phyloP scores from a whole-genome alignment of 2,797 vertebrate genomes.

The Taenioides sp. region DNA sequence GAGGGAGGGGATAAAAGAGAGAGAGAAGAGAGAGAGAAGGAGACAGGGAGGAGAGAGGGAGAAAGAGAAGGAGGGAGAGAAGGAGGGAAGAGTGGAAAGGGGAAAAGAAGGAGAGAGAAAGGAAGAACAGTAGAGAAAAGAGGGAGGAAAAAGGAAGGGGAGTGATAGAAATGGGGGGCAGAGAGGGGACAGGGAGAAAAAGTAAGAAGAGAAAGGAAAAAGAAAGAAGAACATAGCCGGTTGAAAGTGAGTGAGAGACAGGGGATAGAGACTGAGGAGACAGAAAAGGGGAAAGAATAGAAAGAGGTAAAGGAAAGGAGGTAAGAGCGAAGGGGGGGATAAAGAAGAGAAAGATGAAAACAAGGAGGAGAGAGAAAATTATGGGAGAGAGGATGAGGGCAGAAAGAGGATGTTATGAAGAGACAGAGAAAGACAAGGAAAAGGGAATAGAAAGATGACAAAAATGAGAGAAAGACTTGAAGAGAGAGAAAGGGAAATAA shows the following conservation, averaged over 20 bases:
- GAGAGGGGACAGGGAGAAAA: background rate
- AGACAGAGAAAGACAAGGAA: background rate
- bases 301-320: background rate
- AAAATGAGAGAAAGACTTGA: slow-evolving; percentile 17
- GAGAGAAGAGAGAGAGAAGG: background rate
- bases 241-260: background rate
- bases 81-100: too few relatives aligned
- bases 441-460: background rate
- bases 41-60: background rate
- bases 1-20: background rate
- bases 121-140: background rate
- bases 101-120: background rate
- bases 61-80: background rate
- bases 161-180: too few relatives aligned
- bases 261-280: background rate
- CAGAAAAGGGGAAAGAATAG: background rate
- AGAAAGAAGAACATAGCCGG: background rate
- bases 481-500: slow-evolving; percentile 27
- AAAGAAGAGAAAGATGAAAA: background rate
- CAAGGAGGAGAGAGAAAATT: background rate
- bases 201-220: background rate
- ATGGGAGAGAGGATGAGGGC: background rate
- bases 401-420: background rate
- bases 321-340: background rate
- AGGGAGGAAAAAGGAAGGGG: background rate